Conservation (phyloP, 2,797 vertebrate species). For the Anableps anableps region DNA sequence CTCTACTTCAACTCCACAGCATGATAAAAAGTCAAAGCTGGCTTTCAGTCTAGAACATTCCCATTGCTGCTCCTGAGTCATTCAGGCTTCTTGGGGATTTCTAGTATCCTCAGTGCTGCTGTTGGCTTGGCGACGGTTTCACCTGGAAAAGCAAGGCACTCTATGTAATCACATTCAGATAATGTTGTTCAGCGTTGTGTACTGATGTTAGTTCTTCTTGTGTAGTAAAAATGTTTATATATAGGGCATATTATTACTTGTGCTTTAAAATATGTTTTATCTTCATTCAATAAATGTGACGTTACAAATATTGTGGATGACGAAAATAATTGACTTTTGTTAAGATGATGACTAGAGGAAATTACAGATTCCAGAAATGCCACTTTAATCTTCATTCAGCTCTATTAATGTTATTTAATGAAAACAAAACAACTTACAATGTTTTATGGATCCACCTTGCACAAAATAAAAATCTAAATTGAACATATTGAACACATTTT, state of each 20-base stretch:
- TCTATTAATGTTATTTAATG: neutral
- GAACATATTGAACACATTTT: neutral
- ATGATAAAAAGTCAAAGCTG: constrained; percentile 19
- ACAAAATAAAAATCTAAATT: neutral
- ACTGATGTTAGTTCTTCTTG: neutral
- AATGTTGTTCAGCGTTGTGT: neutral
- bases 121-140: constrained; percentile 56
- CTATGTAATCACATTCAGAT: neutral
- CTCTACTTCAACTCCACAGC: neutral
- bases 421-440: neutral
- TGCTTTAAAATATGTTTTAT: neutral
- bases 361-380: neutral
- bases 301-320: neutral
- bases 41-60: constrained; percentile 75
- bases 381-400: neutral
- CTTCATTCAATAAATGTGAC: neutral
- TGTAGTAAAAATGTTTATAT: neutral
- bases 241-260: neutral
- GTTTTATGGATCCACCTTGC: neutral
- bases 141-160: constrained; percentile 13
- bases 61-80: constrained; percentile 68
- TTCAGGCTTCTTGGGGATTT: constrained; percentile 64
- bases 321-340: neutral
- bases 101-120: constrained; percentile 34
- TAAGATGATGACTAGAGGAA: neutral